phyloP scores from a whole-genome alignment of 2,113 vertebrate species.

The Mobula birostris region DNA sequence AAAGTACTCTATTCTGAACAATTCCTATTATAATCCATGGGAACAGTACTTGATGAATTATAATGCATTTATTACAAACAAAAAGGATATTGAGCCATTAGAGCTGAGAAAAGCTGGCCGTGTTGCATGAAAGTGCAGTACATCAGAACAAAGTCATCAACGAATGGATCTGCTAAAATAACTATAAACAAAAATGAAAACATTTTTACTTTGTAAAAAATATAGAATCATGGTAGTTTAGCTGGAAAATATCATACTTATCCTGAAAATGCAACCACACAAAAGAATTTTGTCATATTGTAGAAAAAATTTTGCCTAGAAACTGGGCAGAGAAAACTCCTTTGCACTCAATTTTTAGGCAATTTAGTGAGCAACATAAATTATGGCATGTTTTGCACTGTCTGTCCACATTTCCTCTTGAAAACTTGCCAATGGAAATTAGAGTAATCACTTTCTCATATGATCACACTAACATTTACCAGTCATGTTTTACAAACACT shows the following conservation, averaged over 20 bases:
- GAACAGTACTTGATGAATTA: neutral
- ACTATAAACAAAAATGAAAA: conserved; percentile 44
- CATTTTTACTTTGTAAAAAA: conserved; percentile 7
- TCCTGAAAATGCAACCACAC: neutral
- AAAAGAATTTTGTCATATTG: neutral
- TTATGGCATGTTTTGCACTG: too few relatives aligned
- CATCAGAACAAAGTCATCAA: conserved; percentile 92
- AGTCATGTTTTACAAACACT: too few relatives aligned
- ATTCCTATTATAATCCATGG: neutral
- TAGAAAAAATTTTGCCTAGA: neutral
- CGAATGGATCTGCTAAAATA: conserved; percentile 67
- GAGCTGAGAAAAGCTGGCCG: conserved; percentile 76
- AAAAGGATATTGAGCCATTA: conserved; percentile 97
- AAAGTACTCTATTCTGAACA: conserved; percentile 25
- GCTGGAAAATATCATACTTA: neutral
- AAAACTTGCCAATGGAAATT: too few relatives aligned
- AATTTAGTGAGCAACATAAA: too few relatives aligned
- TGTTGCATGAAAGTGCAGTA: conserved; percentile 96
- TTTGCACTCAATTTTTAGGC: too few relatives aligned
- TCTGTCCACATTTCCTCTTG: too few relatives aligned
- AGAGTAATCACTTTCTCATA: too few relatives aligned
- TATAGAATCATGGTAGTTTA: neutral
- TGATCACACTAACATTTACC: too few relatives aligned
- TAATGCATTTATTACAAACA: neutral
- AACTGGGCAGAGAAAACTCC: too few relatives aligned